These are phyloP conservation scores for Nanorana parkeri DNA, from an alignment of 2,113 vertebrate species.

Conservation along the genomic window DNA sequence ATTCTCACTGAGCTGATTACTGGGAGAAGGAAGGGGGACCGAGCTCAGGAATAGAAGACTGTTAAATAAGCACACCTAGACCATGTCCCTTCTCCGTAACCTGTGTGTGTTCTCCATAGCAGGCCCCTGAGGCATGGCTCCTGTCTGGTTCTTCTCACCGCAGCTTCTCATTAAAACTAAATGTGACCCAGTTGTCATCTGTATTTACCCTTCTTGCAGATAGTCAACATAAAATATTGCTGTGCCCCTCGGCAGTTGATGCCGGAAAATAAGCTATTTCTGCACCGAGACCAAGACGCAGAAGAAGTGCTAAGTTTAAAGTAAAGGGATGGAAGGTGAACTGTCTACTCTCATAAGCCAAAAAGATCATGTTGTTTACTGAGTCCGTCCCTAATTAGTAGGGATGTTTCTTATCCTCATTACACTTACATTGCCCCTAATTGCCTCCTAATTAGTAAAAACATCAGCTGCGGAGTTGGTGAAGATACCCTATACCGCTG, in stretches of 20 bases:
- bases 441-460: too few relatives aligned
- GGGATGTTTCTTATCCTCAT: too few relatives aligned
- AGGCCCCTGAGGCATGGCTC: background rate
- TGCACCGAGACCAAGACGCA: too few relatives aligned
- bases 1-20: slow-evolving; percentile 37
- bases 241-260: background rate
- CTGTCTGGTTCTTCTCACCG: background rate
- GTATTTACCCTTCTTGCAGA: background rate
- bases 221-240: background rate
- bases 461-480: too few relatives aligned
- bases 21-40: slow-evolving; percentile 12
- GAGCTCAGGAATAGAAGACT: background rate
- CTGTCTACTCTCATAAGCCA: too few relatives aligned
- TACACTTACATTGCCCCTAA: too few relatives aligned
- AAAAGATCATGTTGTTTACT: too few relatives aligned
- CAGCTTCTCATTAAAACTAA: background rate
- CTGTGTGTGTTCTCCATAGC: background rate
- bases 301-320: too few relatives aligned
- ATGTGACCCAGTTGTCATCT: background rate
- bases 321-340: too few relatives aligned
- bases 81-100: background rate
- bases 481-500: too few relatives aligned
- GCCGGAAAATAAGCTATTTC: too few relatives aligned
- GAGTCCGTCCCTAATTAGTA: too few relatives aligned
- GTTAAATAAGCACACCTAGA: background rate